Evolutionary conservation across 35 echinoderm and acorn worm species (phyloP), one percentile per base, ranked within the genome.

Genomic region (Strongylocentrotus purpuratus): DNA sequence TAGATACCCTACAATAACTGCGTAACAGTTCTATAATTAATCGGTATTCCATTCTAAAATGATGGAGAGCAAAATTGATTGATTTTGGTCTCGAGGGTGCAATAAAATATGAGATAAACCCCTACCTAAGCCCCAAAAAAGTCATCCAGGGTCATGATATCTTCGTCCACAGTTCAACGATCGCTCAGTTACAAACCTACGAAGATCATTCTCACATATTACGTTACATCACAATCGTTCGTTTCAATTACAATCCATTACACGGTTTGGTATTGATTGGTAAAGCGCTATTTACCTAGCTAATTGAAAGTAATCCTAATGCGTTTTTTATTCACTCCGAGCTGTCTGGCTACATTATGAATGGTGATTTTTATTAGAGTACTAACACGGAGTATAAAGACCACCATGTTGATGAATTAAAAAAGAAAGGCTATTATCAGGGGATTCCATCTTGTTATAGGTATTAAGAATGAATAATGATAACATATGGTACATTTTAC

Each of bases 191-290:
- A 78, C 20, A 78, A 22, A 22, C 65, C 65, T 78, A 28, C 7
- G 25, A 0, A 78, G 22, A 78, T 78, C 20, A 78, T n/a, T n/a
- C n/a, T n/a, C 52, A 59, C 52, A 12, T 59, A 14, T 14, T 59
- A 17, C 17, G 22, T n/a, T 78, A 28, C 25, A n/a, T 78, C 65
- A 78, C 65, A 78, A 78, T 78, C 20, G 28, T n/a, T n/a, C 65
- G 65, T 78, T 78, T 78, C 65, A 78, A 78, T 78, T 78, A 78
- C 65, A 78, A 78, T 78, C 28, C 22, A 78, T 78, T 78, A 78
- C 65, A 78, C 25, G 65, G 65, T 28, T 78, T 5, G 20, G 20
- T 78, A 78, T 78, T n/a, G 65, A 78, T 78, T 78, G 65, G 20
- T 78, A 78, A 70, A 78, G 25, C 65, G 28, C 65, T 78, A 78